Base-by-base conservation (phyloP, 1,140 invertebrate genomes). In the Megathymus violae region DNA sequence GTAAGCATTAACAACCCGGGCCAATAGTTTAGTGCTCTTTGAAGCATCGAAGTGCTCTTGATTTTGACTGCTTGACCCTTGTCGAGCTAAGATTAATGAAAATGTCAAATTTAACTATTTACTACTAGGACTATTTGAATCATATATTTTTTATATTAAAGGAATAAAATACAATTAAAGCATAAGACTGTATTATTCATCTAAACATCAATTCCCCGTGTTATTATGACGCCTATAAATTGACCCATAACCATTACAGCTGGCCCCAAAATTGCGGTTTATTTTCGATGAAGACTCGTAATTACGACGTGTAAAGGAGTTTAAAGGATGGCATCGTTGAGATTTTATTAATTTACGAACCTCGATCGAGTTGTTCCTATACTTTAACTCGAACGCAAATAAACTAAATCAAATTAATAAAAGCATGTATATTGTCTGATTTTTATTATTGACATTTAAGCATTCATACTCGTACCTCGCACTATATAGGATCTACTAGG, bases 201-300 rank as follows among this genome's bases (percentile, higher is more conserved):
- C 71, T 84, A 76, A 84, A 81, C 64, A 77, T 71, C 69, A 52
- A 48, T 63, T 70, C 71, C 80, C 77, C 71, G 74, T 80, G 79
- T 85, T 68, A 87, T 88, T 88, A 89, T 89, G 68, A 89, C 84
- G 84, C 86, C 82, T 87, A 76, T 85, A 87, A 36, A 87, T 87
- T 82, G 85, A 81, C 73, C 75, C 76, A 79, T 80, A 85, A 85
- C 78, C 75, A 85, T 89, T 82, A 87, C 71, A 71, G 69, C 73
- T 44, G 78, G 78, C 82, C 78, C 81, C 84, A 84, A 85, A 82
- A 83, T 85, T 80, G 78, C 75, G 86, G 86, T 87, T 89, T 81
- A 84, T 85, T 87, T 85, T 87, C 76, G 80, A 87, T 80, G 74
- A 77, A 74, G 82, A 84, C 83, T 71, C 81, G 71, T 85, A 88